Conservation (phyloP, 2,113 vertebrate genomes). For the Carlito syrichta region DNA sequence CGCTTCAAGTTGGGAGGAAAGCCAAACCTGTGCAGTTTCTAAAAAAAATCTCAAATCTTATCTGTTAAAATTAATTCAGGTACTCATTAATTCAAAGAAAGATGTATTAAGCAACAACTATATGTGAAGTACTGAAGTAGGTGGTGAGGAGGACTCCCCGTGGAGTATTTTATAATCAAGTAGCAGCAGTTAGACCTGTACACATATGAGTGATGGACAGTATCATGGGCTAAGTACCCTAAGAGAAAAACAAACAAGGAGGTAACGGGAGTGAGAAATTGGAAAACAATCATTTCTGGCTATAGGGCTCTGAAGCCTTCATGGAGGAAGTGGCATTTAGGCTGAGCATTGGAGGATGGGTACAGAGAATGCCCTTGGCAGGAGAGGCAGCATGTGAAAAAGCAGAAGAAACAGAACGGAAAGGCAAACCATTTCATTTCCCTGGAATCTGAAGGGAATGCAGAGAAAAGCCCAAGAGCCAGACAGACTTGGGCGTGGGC, state of each 20-base stretch:
- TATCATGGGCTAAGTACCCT: neutral
- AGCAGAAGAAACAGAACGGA: neutral
- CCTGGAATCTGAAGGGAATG: neutral
- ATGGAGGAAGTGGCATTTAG: neutral
- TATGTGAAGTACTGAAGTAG: neutral
- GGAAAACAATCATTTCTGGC: neutral
- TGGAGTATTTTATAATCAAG: neutral
- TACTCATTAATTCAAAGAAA: neutral
- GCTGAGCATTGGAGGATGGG: neutral
- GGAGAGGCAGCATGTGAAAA: neutral
- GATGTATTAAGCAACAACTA: neutral
- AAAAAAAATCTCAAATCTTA: constrained; percentile 32
- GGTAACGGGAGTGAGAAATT: neutral
- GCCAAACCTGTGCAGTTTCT: constrained; percentile 53
- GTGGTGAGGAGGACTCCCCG: neutral
- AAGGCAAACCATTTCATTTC: neutral
- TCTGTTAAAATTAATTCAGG: neutral
- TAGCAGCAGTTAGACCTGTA: neutral
- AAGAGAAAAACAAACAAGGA: neutral
- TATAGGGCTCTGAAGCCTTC: neutral
- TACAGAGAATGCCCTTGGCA: neutral
- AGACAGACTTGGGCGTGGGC: neutral
- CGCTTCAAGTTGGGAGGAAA: constrained; percentile 51
- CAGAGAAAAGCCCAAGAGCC: neutral
- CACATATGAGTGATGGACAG: neutral